Conservation (phyloP, 2,113 vertebrate species). For the Platichthys flesus region DNA sequence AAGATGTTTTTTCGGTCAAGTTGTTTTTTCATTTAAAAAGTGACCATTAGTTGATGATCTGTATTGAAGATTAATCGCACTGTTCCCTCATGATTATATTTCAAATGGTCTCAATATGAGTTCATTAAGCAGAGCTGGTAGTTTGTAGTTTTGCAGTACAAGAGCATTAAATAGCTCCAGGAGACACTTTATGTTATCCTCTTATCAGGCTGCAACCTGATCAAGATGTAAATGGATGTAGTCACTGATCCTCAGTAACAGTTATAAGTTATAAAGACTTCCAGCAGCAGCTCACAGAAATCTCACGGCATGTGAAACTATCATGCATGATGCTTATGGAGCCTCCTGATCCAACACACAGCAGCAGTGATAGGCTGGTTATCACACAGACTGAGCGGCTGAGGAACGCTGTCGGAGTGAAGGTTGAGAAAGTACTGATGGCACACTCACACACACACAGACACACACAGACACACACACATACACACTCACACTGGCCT, state of each 20-base stretch:
- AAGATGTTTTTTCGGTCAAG: no score
- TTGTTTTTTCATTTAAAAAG: neutral
- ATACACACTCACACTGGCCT: conserved; percentile 25
- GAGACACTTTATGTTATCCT: neutral
- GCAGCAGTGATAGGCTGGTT: neutral
- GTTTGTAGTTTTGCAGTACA: neutral
- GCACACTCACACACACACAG: conserved; percentile 13
- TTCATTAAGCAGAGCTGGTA: no score
- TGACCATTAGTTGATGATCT: neutral
- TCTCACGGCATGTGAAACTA: conserved; percentile 46
- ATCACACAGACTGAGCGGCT: conserved; percentile 8
- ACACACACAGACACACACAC: conserved; percentile 15
- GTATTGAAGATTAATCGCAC: neutral
- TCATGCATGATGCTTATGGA: conserved; percentile 60
- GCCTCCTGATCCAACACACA: conserved; percentile 42
- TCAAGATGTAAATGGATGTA: no score
- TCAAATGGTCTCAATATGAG: no score
- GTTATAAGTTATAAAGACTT: neutral
- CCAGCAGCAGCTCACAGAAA: conserved; percentile 15
- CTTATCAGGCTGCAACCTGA: no score
- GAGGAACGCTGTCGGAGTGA: conserved; percentile 17
- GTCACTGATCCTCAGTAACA: conserved; percentile 27
- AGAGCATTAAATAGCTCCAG: neutral
- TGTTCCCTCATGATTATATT: neutral
- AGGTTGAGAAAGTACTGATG: conserved; percentile 14